Conservation (phyloP, 2,797 vertebrate genomes). For the Okamejei kenojei region DNA sequence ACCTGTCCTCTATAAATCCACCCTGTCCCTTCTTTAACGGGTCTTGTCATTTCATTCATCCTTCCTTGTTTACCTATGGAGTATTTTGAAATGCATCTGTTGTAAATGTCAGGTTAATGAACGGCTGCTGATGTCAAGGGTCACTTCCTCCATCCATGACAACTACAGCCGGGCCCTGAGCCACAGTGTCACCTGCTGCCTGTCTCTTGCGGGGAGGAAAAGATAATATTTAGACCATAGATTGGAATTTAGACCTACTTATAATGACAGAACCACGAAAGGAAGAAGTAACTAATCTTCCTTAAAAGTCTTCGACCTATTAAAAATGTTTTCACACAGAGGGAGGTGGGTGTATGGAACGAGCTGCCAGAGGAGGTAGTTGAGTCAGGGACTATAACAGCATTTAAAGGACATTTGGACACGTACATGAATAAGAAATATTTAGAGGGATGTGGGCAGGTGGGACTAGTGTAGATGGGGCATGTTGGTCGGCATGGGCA, state of each 20-base stretch:
- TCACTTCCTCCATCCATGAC: not conserved
- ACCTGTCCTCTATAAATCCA: not conserved
- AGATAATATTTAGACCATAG: not conserved
- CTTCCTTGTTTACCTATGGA: not conserved
- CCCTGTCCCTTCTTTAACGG: not conserved
- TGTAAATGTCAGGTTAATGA: constrained; percentile 22
- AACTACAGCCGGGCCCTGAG: not conserved
- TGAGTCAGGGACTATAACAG: too few species aligned
- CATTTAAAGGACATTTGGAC: too few species aligned
- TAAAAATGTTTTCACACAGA: not conserved
- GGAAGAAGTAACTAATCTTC: not conserved
- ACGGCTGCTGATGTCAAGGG: not conserved
- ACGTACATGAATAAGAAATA: too few species aligned
- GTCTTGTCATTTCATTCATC: not conserved
- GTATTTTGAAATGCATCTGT: constrained; percentile 7
- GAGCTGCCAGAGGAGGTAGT: too few species aligned
- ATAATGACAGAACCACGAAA: not conserved
- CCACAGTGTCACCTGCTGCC: constrained; percentile 18
- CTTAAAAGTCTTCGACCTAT: not conserved
- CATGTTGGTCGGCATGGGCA: too few species aligned
- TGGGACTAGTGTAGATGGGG: too few species aligned
- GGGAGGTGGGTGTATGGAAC: too few species aligned
- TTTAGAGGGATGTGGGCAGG: too few species aligned
- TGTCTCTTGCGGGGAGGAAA: not conserved
- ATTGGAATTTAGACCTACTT: not conserved